These are phyloP conservation scores for Parelbella ahira DNA, from an alignment of 2,888 invertebrate species.

Conservation along the genomic window DNA sequence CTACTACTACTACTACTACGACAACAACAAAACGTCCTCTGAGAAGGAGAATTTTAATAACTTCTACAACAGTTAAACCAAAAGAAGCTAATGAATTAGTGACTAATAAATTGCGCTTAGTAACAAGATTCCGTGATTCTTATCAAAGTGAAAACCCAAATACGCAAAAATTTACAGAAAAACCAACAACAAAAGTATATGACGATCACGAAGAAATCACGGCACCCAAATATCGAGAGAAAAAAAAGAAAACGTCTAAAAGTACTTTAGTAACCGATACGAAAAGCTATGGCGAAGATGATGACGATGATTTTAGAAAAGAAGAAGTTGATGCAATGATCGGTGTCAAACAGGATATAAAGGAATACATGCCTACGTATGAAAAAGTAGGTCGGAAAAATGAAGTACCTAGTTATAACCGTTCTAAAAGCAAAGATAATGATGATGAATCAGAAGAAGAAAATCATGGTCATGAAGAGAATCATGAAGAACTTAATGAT, in stretches of 20 bases:
- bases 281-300: slow-evolving; percentile 59
- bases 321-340: slow-evolving; percentile 66
- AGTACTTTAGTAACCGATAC: slow-evolving; percentile 71
- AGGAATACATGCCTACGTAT: slow-evolving; percentile 61
- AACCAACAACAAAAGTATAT: slow-evolving; percentile 1
- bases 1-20: slow-evolving; percentile 39
- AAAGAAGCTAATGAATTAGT: slow-evolving; percentile 32
- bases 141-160: slow-evolving; percentile 36
- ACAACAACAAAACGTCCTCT: slow-evolving; percentile 47
- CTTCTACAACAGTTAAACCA: slow-evolving; percentile 42
- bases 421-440: slow-evolving; percentile 27
- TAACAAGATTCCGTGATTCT: slow-evolving; percentile 56
- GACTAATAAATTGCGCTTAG: slow-evolving; percentile 45
- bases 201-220: slow-evolving; percentile 26
- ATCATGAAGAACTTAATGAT: slow-evolving; percentile 33
- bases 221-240: slow-evolving; percentile 58
- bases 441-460: slow-evolving; percentile 31
- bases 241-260: slow-evolving; percentile 62
- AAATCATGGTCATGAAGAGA: slow-evolving; percentile 31
- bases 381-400: too few species aligned
- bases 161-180: too few species aligned
- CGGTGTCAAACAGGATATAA: slow-evolving; percentile 56
- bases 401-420: too few species aligned
- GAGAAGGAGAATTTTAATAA: slow-evolving; percentile 37
- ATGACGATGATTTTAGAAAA: slow-evolving; percentile 49